Evolutionary conservation across 2,113 vertebrate genomes (phyloP).

Genomic region (Amazona guildingii): DNA sequence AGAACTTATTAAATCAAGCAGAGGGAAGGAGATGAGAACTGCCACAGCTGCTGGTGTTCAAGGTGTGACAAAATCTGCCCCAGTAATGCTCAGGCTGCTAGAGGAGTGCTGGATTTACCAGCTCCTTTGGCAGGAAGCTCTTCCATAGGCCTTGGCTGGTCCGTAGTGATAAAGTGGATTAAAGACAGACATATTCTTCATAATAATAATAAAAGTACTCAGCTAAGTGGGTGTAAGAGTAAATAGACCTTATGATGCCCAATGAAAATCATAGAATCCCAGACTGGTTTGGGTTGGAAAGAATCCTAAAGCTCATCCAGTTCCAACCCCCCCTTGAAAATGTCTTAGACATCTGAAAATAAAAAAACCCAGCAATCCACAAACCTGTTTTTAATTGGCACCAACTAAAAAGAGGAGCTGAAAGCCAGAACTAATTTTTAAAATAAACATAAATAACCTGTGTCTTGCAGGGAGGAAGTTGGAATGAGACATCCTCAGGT

Average conservation of each 20-base stretch:
- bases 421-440: not conserved
- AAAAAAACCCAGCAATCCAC: not conserved
- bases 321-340: not conserved
- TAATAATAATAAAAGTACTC: not conserved
- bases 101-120: not conserved
- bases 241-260: rapidly evolving
- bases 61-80: not conserved
- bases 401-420: not conserved
- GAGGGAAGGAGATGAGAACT: not conserved
- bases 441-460: not conserved
- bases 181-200: not conserved
- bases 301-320: not conserved
- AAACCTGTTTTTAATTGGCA: not conserved
- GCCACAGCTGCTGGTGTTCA: not conserved
- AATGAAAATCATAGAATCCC: not conserved
- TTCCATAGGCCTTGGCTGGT: not conserved
- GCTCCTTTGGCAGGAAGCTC: not conserved
- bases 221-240: not conserved
- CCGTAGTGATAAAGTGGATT: not conserved
- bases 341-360: not conserved
- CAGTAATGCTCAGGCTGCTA: not conserved
- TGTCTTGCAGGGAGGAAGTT: not conserved
- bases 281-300: not conserved
- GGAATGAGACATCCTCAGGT: not conserved
- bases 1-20: not conserved